Evolutionary conservation across 2,113 vertebrate species (phyloP).

Genomic region (Neogale vison): DNA sequence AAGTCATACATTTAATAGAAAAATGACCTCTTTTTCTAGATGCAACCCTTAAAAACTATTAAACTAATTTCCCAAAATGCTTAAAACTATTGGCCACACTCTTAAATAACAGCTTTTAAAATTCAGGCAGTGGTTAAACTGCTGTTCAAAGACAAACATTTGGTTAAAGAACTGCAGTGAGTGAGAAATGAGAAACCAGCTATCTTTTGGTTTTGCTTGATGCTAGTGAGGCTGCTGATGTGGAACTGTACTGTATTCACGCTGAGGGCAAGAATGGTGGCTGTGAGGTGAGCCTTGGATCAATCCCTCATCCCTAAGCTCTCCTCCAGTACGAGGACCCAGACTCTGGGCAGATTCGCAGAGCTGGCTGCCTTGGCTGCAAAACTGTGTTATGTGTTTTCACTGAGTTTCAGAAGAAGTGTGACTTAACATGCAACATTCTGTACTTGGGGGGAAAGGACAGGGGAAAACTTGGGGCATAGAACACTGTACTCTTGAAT

Average conservation of each 20-base stretch:
- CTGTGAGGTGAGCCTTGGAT: not conserved
- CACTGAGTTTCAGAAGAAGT: not conserved
- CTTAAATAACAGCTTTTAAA: conserved; percentile 33
- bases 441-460: not conserved
- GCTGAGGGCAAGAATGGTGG: not conserved
- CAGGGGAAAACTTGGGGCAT: not conserved
- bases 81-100: not conserved
- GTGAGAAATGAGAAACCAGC: not conserved
- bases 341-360: not conserved
- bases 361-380: not conserved
- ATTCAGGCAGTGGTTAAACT: conserved; percentile 10
- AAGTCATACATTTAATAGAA: not conserved
- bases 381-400: not conserved
- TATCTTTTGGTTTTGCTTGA: not conserved
- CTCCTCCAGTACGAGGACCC: not conserved
- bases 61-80: not conserved
- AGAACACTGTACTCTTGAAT: not conserved
- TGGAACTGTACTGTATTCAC: not conserved
- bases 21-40: not conserved
- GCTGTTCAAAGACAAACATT: conserved; percentile 11
- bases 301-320: not conserved
- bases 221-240: no score
- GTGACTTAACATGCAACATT: not conserved
- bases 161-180: not conserved
- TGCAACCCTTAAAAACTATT: not conserved